Base-by-base conservation (phyloP, 2,113 vertebrate species). In the Limanda limanda region DNA sequence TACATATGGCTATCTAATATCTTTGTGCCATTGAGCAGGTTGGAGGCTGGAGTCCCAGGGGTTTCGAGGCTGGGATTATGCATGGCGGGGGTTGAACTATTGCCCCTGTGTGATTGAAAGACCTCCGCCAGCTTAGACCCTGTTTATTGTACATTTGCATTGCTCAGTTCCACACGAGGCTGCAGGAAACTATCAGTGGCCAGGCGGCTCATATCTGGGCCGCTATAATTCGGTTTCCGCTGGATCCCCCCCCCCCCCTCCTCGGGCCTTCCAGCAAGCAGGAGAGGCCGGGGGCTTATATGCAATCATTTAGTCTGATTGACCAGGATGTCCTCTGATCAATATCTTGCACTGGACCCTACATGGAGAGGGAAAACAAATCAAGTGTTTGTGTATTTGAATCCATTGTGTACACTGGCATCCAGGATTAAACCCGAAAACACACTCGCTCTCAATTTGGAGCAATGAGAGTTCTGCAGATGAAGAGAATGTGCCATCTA, bases 101-200 rank as follows among this genome's bases (percentile, higher is more conserved):
- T 94, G 94, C 85, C 92, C 93, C 86, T 86, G 83, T 85, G 86
- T 94, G 93, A 95, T 94, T 95, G 94, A 94, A 94, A 93, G 92
- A 93, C 89, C 92, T 90, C 85, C 72, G 62, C 87, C 89, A 91
- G 87, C 88, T 92, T 93, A 90, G 88, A 91, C 91, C 89, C 91
- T 92, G 93, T 94, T 95, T 94, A 94, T 94, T 94, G 92, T 94
- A 89, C 88, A 95, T 94, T 95, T 94, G 92, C 94, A 94, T 94
- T 83, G 90, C 93, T 94, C 88, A 85, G 84, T 93, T 94, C 82
- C 63, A 74, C 4, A 5, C 47, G 15, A 85, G 81, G 84, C 91
- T 89, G 87, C 80, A 78, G 88, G 87, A 87, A 87, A 85, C 90
- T 83, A 90, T 93, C 92, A 81, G 86, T 77, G 59, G 80, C 85